Conservation (phyloP, 2,797 vertebrate species). For the Fistularia tabacaria region DNA sequence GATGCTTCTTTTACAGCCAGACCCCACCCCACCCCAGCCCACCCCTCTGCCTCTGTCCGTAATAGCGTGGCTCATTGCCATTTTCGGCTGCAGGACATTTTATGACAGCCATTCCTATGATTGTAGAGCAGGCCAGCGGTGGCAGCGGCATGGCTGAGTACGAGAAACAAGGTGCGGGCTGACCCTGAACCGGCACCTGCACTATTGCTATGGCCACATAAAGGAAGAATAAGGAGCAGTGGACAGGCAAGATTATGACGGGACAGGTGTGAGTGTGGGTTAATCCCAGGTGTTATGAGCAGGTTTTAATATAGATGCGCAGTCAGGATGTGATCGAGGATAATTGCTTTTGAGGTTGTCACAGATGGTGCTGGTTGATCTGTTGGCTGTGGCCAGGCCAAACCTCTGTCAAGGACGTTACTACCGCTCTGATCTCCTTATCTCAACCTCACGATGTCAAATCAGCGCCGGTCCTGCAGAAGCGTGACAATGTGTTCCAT, state of each 20-base stretch:
- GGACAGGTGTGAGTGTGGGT: constrained; percentile 48
- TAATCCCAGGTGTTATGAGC: constrained; percentile 71
- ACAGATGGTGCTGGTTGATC: constrained; percentile 75
- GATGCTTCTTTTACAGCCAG: constrained; percentile 66
- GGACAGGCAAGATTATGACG: constrained; percentile 52
- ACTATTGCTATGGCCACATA: constrained; percentile 22
- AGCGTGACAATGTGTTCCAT: constrained; percentile 16
- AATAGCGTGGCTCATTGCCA: constrained; percentile 61
- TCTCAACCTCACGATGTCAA: constrained; percentile 45
- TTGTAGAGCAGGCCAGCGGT: constrained; percentile 36
- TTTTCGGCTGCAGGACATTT: constrained; percentile 64
- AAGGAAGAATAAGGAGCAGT: constrained; percentile 14
- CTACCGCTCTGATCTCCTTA: constrained; percentile 56
- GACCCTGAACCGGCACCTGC: constrained; percentile 60
- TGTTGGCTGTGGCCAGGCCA: constrained; percentile 60
- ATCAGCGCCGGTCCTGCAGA: constrained; percentile 28
- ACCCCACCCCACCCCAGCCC: constrained; percentile 23
- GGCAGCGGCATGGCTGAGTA: constrained; percentile 37
- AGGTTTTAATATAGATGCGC: constrained; percentile 72
- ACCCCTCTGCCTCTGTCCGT: constrained; percentile 37
- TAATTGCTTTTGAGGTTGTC: constrained; percentile 74
- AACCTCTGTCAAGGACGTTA: constrained; percentile 66
- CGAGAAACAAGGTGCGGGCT: constrained; percentile 39
- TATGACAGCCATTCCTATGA: constrained; percentile 60
- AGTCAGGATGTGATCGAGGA: constrained; percentile 65